Conservation (phyloP, 1,140 invertebrate genomes). For the Helicoverpa armigera region DNA sequence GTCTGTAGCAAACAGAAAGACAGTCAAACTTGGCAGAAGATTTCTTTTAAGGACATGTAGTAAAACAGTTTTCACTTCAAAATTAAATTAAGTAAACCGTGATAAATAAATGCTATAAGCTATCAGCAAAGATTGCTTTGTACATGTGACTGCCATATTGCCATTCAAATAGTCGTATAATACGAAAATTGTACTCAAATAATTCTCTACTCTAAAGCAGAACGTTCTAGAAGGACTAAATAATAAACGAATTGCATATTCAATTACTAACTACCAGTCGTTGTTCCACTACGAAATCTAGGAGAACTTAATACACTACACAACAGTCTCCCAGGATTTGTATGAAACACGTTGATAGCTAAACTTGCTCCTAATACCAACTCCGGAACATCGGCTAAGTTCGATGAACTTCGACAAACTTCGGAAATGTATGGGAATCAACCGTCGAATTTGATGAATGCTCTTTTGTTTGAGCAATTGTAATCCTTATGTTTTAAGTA, state of each 20-base stretch:
- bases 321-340: constrained; percentile 14
- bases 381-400: constrained; percentile 16
- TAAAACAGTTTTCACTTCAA: too few relatives aligned
- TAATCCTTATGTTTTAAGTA: background rate
- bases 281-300: background rate
- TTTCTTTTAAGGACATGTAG: too few relatives aligned
- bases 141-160: too few relatives aligned
- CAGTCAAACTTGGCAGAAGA: too few relatives aligned
- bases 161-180: too few relatives aligned
- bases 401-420: constrained; percentile 24
- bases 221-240: background rate
- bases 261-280: background rate
- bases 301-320: constrained; percentile 7
- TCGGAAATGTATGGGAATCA: constrained; percentile 21
- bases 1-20: too few relatives aligned
- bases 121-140: too few relatives aligned
- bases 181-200: too few relatives aligned
- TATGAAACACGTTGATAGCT: constrained; percentile 13
- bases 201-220: too few relatives aligned
- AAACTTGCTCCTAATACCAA: constrained; percentile 16
- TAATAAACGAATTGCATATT: background rate
- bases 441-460: background rate
- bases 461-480: background rate
- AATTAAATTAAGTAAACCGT: too few relatives aligned
- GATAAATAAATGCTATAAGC: too few relatives aligned